Evolutionary conservation across 2,888 invertebrate genomes (phyloP), one percentile per base, ranked within the genome.

Genomic region (Drosophila recens): DNA sequence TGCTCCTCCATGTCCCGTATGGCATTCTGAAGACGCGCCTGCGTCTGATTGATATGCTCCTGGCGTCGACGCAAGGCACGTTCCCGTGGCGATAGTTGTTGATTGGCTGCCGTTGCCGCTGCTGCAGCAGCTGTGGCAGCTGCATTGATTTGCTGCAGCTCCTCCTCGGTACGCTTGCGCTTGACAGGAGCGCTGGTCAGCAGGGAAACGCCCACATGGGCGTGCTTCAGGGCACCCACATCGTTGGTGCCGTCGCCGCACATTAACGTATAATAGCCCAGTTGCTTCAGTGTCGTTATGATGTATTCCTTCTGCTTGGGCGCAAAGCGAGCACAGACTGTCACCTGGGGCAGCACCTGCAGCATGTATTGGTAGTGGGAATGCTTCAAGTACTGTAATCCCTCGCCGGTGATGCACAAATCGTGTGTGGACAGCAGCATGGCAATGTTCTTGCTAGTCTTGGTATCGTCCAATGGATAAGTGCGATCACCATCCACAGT

Each of bases 221-320:
- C 98, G 93, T 99, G 99, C 93, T 99, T 99, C 54, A 99, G 93
- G 4, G 98, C 98, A 17, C 99, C 99, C 11, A 99, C 99, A 93
- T 99, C 99, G 92, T 99, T 99, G 1, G 99, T 99, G 61, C 99
- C 99, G 93, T 99, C 99, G 2, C 99, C 99, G 91, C 99, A 99
- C 99, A 99, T 99, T 2, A 99, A 94, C 0, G 99, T 98, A 4
- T 95, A 95, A 90, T 95, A 97, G 4, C 99, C 99, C 1, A 92
- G 84, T 17, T 95, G 94, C 91, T 98, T 99, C 58, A 99, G 93
- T 4, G 96, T 95, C 9, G 97, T 97, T 46, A 99, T 96, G 2
- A 99, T 97, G 90, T 96, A 96, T 93, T 99, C 99, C 93, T 99
- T 99, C 92, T 99, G 99, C 91, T 99, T 99, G 0, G 99, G 99